phyloP scores from a whole-genome alignment of 2,888 invertebrate species.

The Adineta ricciae region DNA sequence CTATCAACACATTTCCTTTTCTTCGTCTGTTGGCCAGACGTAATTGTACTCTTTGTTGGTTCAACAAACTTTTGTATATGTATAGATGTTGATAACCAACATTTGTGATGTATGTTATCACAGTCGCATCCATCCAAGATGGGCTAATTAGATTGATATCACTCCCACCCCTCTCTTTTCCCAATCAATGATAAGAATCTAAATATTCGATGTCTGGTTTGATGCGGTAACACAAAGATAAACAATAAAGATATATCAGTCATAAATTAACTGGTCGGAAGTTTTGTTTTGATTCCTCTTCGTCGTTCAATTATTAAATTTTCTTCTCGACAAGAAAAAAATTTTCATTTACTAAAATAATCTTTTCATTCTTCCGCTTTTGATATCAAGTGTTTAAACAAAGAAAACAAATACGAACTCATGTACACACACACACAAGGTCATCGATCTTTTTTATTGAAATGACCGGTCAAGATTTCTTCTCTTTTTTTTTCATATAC shows the following conservation, averaged over 20 bases:
- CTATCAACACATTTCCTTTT: neutral
- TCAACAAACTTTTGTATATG: neutral
- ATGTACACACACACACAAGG: constrained; percentile 7
- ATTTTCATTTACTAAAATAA: neutral
- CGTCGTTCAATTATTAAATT: neutral
- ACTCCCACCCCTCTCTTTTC: constrained; percentile 9
- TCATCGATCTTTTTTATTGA: constrained; percentile 2
- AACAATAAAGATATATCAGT: neutral
- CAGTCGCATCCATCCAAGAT: constrained; percentile 2
- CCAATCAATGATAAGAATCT: constrained; percentile 10
- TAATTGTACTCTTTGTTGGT: constrained; percentile 5
- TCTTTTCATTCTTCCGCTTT: neutral
- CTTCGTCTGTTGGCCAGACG: neutral
- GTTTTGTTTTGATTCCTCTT: neutral
- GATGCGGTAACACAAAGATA: constrained; percentile 9
- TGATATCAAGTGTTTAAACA: neutral
- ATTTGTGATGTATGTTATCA: constrained; percentile 7
- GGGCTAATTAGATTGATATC: constrained; percentile 13
- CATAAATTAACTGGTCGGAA: neutral
- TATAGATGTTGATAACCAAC: neutral
- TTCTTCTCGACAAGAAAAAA: neutral
- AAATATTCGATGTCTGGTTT: neutral
- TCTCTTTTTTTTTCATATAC: neutral
- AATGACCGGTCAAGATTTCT: constrained; percentile 5
- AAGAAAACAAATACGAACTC: neutral